Conservation (phyloP, 2,888 invertebrate genomes). For the Philaethria dido region DNA sequence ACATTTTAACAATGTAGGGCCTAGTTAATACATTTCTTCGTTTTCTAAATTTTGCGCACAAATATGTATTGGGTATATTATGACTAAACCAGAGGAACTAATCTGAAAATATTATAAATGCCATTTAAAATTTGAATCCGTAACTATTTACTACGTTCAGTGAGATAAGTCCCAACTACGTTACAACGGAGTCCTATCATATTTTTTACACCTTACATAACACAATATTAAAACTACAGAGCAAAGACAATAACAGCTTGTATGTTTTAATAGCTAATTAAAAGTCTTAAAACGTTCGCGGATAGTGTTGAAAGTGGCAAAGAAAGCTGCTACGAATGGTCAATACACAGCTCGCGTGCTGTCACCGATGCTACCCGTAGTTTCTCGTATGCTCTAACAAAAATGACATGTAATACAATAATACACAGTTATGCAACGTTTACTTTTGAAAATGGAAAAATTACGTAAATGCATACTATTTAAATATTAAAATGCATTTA, state of each 20-base stretch:
- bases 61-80: too few relatives aligned
- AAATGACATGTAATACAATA: constrained; percentile 44
- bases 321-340: constrained; percentile 76
- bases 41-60: too few relatives aligned
- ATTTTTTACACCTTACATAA: neutral
- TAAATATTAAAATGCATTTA: constrained; percentile 17
- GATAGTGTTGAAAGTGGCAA: constrained; percentile 71
- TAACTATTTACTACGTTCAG: neutral
- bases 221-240: neutral
- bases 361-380: constrained; percentile 42
- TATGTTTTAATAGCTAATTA: constrained; percentile 59
- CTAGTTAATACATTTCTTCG: neutral
- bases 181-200: neutral
- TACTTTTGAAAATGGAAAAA: constrained; percentile 21
- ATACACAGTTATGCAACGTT: constrained; percentile 44
- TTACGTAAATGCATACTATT: constrained; percentile 17
- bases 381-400: constrained; percentile 51
- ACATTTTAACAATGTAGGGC: too few relatives aligned
- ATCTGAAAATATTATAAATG: neutral
- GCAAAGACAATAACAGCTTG: neutral
- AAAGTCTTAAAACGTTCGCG: constrained; percentile 67
- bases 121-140: neutral
- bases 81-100: neutral
- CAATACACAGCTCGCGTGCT: constrained; percentile 66
- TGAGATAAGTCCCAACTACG: neutral